Evolutionary conservation across 35 echinoderm and acorn worm genomes (phyloP), one percentile per base, ranked within the genome.

Genomic region (Chiridota heheva): DNA sequence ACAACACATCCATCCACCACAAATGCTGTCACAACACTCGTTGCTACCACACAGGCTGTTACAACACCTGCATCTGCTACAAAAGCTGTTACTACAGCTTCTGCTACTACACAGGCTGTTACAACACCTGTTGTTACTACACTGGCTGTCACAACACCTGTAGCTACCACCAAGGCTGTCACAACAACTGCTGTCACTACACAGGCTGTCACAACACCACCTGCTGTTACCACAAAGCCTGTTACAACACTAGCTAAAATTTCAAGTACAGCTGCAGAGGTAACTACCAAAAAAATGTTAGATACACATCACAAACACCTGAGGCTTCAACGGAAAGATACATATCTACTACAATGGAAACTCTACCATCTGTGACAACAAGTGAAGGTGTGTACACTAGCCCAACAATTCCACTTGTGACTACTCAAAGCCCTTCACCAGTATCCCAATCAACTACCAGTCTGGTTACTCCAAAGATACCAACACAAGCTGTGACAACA

Each of bases 1-100:
- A 62, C 82, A 31, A 53, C 84, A 53, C 39, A 72, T 67, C 16
- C 49, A 20, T 43, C 32, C 10, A 77, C 73, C 40, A 48, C 34
- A 36, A 2, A 15, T 13, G 81, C 67, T 36, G 46, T 60, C 17
- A 70, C 81, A 25, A 63, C 81, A 73, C 45, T 67, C 37, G 40
- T 44, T 27, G 32, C 43, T 7, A 83, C 66, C 12, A 83, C 63
- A 48, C 69, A 42, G 7, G 37, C 29, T 12, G 25, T 47, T 10
- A 37, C 72, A 47, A 18, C 46, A 76, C 0, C 40, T 75, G 37
- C 22, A 73, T 29, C 15, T 41, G 40, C 27, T 28, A 1, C 46
- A 56, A 53, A 41, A 57, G 32, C 41, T 1, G 20, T 45, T 12
- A 25, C 15, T 12, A 24, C 72, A 58, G 35, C 72, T 3, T 18